phyloP scores from a whole-genome alignment of 1,140 invertebrate species.

The Protaetia brevitarsis region DNA sequence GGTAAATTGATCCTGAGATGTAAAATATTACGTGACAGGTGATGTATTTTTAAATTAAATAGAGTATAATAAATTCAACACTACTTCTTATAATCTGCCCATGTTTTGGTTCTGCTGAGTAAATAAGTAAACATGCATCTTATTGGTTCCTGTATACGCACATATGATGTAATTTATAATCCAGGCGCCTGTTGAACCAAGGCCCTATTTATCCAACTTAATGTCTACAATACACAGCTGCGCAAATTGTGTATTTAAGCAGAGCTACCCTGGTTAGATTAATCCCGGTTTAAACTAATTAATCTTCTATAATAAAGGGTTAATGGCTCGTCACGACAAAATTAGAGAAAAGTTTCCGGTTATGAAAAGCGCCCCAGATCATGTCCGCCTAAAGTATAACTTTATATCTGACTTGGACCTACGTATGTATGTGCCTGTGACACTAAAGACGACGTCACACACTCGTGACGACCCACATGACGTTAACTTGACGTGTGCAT shows the following conservation, averaged over 20 bases:
- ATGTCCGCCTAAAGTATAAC: not conserved
- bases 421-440: not conserved
- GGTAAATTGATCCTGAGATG: too few species aligned
- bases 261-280: not conserved
- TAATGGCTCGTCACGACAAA: not conserved
- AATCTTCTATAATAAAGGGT: not conserved
- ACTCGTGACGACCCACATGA: constrained; percentile 33
- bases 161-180: too few species aligned
- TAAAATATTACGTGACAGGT: too few species aligned
- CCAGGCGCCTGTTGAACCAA: not conserved
- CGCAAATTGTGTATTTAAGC: not conserved
- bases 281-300: not conserved
- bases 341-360: not conserved
- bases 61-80: too few species aligned
- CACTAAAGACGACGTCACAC: not conserved
- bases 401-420: not conserved
- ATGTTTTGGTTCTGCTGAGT: too few species aligned
- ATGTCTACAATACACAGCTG: not conserved
- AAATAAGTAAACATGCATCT: too few species aligned
- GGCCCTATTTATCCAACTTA: not conserved
- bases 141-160: too few species aligned
- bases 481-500: constrained; percentile 32
- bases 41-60: too few species aligned
- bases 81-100: too few species aligned
- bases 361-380: not conserved